Conservation (phyloP, 1,140 invertebrate genomes). For the Cydia amplana region DNA sequence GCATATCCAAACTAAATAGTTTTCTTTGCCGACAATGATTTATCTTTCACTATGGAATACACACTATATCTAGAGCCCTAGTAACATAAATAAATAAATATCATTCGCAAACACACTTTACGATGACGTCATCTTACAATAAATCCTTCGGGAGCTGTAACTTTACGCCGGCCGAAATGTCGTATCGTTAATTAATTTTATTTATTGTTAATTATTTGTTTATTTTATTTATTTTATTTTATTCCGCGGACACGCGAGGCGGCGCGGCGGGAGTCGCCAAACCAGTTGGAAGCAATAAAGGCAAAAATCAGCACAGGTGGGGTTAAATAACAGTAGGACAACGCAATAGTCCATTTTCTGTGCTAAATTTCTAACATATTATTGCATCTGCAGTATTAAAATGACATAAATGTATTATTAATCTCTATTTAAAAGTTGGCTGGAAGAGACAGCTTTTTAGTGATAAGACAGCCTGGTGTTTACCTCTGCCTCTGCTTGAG, state of each 20-base stretch:
- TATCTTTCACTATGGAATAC: no score
- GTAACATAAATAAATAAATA: background rate
- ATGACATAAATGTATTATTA: no score
- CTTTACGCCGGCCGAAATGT: constrained; percentile 50
- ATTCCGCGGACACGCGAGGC: constrained; percentile 53
- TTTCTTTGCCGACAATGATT: no score
- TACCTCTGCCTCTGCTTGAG: no score
- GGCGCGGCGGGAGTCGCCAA: constrained; percentile 51
- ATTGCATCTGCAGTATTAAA: no score
- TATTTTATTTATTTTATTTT: constrained; percentile 27
- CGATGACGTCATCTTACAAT: constrained; percentile 62
- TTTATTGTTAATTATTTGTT: constrained; percentile 54
- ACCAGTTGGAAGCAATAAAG: constrained; percentile 44
- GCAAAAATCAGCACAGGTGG: constrained; percentile 37
- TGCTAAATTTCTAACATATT: no score
- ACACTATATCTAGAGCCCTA: background rate
- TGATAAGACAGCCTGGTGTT: no score
- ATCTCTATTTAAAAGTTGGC: no score
- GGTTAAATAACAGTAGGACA: background rate
- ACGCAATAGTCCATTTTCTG: background rate
- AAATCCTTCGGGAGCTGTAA: constrained; percentile 44
- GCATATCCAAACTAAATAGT: no score
- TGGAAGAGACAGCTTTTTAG: no score
- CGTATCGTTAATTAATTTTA: constrained; percentile 73
- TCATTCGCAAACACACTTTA: constrained; percentile 25